These are phyloP conservation scores for Spheniscus humboldti DNA, from an alignment of 2,797 vertebrate genomes.

Conservation along the genomic window DNA sequence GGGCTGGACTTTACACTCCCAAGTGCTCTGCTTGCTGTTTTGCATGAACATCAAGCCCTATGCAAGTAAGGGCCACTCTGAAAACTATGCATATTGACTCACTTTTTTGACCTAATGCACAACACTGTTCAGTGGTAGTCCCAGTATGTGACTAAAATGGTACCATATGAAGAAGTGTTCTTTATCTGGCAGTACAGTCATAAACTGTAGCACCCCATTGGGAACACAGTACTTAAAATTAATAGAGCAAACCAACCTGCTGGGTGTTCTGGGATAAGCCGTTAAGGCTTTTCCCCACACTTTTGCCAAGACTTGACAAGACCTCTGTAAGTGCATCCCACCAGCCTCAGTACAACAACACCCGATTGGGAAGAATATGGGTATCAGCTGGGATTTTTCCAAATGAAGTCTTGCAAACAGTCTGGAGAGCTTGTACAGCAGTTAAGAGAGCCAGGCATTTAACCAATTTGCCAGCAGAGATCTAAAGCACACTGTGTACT, in stretches of 20 bases:
- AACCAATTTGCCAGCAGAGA: constrained; percentile 26
- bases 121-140: background rate
- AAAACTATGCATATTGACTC: background rate
- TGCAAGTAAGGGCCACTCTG: background rate
- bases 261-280: constrained; percentile 19
- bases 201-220: background rate
- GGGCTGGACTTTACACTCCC: background rate
- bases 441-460: background rate
- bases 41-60: background rate
- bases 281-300: background rate
- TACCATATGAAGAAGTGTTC: background rate
- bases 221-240: constrained; percentile 14
- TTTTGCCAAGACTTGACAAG: constrained; percentile 39
- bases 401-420: constrained; percentile 34
- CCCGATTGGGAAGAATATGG: constrained; percentile 22
- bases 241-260: constrained; percentile 28
- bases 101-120: background rate
- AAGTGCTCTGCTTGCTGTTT: background rate
- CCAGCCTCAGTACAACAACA: background rate
- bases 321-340: constrained; percentile 17
- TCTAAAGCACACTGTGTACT: constrained; percentile 9
- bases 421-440: constrained; percentile 18
- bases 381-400: constrained; percentile 30
- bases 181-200: background rate
- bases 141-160: background rate